Evolutionary conservation across 2,888 invertebrate species (phyloP), one percentile per base, ranked within the genome.

Genomic region (Chydorus sphaericus): DNA sequence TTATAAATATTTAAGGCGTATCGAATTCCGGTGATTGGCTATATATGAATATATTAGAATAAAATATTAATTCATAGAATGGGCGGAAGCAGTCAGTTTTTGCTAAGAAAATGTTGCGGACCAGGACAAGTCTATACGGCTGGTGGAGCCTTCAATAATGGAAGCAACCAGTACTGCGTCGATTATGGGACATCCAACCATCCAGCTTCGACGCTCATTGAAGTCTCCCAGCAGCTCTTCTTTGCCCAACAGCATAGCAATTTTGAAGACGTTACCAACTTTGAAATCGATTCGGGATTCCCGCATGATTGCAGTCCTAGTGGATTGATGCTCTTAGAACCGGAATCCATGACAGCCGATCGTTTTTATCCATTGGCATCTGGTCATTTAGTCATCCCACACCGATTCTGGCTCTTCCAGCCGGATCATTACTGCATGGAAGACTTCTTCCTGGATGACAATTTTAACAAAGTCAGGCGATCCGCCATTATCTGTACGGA

Each of bases 301-400:
- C 44, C 20, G 2, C 23, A 28, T 16, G 38, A 38, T 8, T 55
- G 55, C 16, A 11, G 14, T 14, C 39, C 37, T 23, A 18, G 26
- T 3, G 8, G 6, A 5, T 20, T 23, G 8, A 48, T 30, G 18
- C 38, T 16, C 8, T 39, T 48, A 16, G 23, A 55, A 11, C 37
- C 55, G 16, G 33, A 48, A 5, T 10, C 23, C 10, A 33, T 16
- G 14, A n/a, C 48, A 16, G 33, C 20, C 11, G 55, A 55, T n/a
- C 28, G 18, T n/a, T 55, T 55, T 49, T 55, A 55, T 28, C 55
- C 36, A 28, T 30, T 26, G 2, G 26, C 31, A 48, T 37, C 37
- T 14, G 55, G 55, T 16, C 48, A 48, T 8, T 37, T 55, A 6
- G 18, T 48, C 31, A 5, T 48, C 20, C 55, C 55, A 26, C 55